Base-by-base conservation (phyloP, 2,888 invertebrate genomes). In the Eupithecia subumbrata region DNA sequence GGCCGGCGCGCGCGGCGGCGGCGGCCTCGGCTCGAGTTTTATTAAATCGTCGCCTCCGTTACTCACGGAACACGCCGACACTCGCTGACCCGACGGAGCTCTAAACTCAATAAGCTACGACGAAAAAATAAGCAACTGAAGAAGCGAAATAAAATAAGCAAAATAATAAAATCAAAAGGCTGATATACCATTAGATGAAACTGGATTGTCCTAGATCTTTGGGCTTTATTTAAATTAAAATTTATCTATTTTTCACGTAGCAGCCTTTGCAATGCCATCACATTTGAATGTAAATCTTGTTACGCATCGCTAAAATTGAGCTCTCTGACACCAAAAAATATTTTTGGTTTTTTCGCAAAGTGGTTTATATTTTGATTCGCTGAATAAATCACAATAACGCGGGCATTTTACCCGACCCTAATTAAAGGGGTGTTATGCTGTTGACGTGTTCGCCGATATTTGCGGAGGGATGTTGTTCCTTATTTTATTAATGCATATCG, bases 351-450 rank as follows among this genome's bases (percentile, higher is more conserved):
- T 60, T 67, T 67, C 66, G 3, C 66, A 67, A 67, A 67, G 37
- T 37, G 66, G n/a, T 67, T 67, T 67, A n/a, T 60, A 60, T 67
- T 67, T 67, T 67, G 40, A 67, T 67, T 67, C 66, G 34, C 12
- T 66, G 66, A 67, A 69, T 70, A 60, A 70, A 76, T 70, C 45
- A 34, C 56, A 73, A 69, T 68, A 56, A 66, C 14, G 64, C 25
- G 69, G 45, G 60, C 70, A 56, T 71, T 72, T 69, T 74, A 66
- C 45, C 34, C 69, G 67, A 71, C 72, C 48, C 70, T 67, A 68
- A 76, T 76, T 76, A 72, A 74, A 76, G 72, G 66, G 67, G 76
- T 70, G 74, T 77, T 74, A 70, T 77, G 72, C 48, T 74, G 77
- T 74, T 74, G 72, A 74, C 74, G 40, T 48, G 67, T 64, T 72